Evolutionary conservation across 1,140 invertebrate species (phyloP), one percentile per base, ranked within the genome.

Genomic region (Planococcus citri): DNA sequence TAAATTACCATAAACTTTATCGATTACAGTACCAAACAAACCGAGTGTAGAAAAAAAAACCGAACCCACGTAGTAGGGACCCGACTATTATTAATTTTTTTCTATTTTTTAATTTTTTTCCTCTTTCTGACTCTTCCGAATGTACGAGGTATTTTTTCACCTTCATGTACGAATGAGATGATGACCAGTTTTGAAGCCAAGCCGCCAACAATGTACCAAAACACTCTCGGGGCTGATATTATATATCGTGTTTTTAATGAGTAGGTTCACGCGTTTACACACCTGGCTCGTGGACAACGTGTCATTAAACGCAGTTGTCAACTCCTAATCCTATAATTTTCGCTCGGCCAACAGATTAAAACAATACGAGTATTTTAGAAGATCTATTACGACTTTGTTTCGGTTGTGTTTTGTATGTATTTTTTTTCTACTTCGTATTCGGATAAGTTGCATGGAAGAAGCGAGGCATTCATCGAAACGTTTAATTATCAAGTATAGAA

Each of bases 201-300:
- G 29, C 12, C 3, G 3, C 3, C 3, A 6, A 33, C 29, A 33
- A 33, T 33, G 29, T 33, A 33, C 29, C n/a, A n/a, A n/a, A n/a
- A n/a, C n/a, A n/a, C n/a, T n/a, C n/a, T 33, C 29, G 29, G 29
- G 29, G 29, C 29, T 33, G 29, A 33, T 33, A 33, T 33, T 33
- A 33, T 3, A 3, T 4, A n/a, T 9, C 4, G 17, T 20, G 41
- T 17, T 4, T 51, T 51, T 51, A 51, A 51, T 51, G 41, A 51
- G 41, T 20, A 20, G 41, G 10, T 51, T 51, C 41, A n/a, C 41
- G 41, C 41, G 41, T 51, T 51, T 51, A 51, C 41, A 51, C 41
- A 51, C 41, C 41, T 51, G 41, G 41, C 41, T 51, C 41, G 41
- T 51, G 41, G 41, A 51, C 41, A 51, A 51, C 41, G 41, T 51